These are phyloP conservation scores for Prunella strophiata DNA, from an alignment of 2,797 vertebrate species.

Conservation along the genomic window DNA sequence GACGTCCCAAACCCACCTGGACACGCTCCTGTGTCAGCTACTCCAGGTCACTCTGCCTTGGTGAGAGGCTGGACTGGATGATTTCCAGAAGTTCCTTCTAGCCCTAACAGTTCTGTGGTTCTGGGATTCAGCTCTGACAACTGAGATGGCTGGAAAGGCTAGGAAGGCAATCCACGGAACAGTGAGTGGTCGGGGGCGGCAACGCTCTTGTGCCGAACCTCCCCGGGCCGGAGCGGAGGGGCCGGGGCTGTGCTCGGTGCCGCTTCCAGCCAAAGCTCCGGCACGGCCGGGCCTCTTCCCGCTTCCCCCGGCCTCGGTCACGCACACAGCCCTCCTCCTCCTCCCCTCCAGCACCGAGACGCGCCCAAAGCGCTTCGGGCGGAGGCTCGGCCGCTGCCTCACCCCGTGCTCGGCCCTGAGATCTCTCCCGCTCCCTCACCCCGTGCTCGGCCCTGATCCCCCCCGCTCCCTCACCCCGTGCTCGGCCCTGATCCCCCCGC, in stretches of 20 bases:
- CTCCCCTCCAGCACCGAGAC: neutral
- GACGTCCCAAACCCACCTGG: neutral
- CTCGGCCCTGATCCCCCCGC: neutral
- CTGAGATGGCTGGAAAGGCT: rapidly evolving
- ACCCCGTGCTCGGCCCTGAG: neutral
- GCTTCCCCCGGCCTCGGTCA: neutral
- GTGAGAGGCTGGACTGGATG: neutral
- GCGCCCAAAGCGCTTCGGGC: neutral
- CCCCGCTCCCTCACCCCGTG: neutral
- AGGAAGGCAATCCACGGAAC: rapidly evolving
- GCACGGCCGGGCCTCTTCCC: neutral
- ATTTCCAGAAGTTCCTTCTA: neutral
- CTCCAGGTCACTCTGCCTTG: neutral
- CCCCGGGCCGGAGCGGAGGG: neutral
- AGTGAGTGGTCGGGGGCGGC: rapidly evolving
- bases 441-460: neutral
- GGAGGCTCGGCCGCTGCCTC: neutral
- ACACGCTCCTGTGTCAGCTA: neutral
- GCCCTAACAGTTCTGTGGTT: neutral
- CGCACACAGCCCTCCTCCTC: neutral
- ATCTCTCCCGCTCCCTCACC: neutral
- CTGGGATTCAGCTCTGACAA: neutral
- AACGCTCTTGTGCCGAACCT: rapidly evolving
- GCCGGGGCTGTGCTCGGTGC: neutral
- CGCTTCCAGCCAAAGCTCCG: too few relatives aligned